Evolutionary conservation across 1,140 invertebrate species (phyloP).

Genomic region (Euwallacea similis): DNA sequence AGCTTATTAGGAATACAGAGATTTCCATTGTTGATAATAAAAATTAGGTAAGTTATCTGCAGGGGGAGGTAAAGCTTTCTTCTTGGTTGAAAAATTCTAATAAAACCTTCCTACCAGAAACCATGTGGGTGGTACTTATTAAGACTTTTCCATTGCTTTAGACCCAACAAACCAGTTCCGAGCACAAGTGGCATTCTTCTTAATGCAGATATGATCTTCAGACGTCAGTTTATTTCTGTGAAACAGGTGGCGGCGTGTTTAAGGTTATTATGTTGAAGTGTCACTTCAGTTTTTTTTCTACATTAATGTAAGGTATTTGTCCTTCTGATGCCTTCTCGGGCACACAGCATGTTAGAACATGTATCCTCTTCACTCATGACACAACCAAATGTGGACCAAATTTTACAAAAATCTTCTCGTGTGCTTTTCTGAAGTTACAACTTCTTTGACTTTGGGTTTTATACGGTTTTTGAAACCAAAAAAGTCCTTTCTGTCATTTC

Average conservation of each 20-base stretch:
- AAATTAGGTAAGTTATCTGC: constrained; percentile 23
- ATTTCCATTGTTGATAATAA: constrained; percentile 32
- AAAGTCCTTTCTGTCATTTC: no score
- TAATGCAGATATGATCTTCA: constrained; percentile 24
- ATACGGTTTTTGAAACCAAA: no score
- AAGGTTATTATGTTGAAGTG: background rate
- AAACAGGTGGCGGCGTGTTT: constrained; percentile 8
- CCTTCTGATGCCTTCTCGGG: no score
- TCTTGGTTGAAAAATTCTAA: no score
- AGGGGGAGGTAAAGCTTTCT: constrained; percentile 14
- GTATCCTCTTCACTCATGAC: no score
- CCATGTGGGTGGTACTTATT: constrained; percentile 23
- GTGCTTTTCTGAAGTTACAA: no score
- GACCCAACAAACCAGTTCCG: constrained; percentile 17
- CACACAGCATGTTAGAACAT: no score
- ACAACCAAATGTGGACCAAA: no score
- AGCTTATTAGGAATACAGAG: constrained; percentile 29
- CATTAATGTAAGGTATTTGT: no score
- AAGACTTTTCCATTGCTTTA: constrained; percentile 23
- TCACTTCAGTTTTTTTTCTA: no score
- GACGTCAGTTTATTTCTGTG: constrained; percentile 24
- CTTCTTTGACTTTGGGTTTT: no score
- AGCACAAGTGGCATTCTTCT: constrained; percentile 28
- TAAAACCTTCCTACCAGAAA: background rate
- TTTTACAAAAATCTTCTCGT: no score